Evolutionary conservation across 2,797 vertebrate genomes (phyloP), one percentile per base, ranked within the genome.

Genomic region (Anas flavirostris): DNA sequence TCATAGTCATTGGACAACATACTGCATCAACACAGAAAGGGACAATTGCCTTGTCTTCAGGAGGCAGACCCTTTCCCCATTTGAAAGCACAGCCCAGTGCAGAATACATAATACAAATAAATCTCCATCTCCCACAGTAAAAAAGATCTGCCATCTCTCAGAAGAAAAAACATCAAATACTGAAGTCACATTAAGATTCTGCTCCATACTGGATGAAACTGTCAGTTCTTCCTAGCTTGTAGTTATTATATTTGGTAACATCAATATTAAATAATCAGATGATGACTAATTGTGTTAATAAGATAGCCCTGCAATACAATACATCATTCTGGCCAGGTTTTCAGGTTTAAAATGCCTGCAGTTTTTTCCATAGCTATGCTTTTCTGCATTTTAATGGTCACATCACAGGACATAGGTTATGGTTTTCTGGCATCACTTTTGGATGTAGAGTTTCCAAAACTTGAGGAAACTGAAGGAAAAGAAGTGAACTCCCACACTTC

Each of bases 391-490:
- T 72, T 9, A 15, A 7, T 35, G 23, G 35, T 50, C 44, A 11
- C 16, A 19, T 41, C 50, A 3, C 1, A 3, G 56, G 22, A 39
- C 19, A 48, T 16, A 8, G 0, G 3, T 19, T 14, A 31, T 69
- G 26, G 33, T 53, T 69, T 23, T 23, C 55, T 84, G 55, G 11
- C 58, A 70, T 72, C 26, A 3, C 9, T 94, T 86, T 68, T 58
- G 46, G 63, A 79, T 83, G 43, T 3, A 83, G 50, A 75, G 5
- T 4, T 90, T 94, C 39, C 46, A 79, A 84, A 90, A 86, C 35
- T 48, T 37, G 13, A 63, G 43, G 56, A 90, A 90, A 59, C 10
- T 19, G 74, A 86, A 85, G 44, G 25, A 87, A 82, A 92, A 92
- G 7, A 72, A 78, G 37, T 67, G 86, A 79, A 73, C 35, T 82